Evolutionary conservation across 1,140 invertebrate genomes (phyloP), one percentile per base, ranked within the genome.

Genomic region (Drosophila arizonae): DNA sequence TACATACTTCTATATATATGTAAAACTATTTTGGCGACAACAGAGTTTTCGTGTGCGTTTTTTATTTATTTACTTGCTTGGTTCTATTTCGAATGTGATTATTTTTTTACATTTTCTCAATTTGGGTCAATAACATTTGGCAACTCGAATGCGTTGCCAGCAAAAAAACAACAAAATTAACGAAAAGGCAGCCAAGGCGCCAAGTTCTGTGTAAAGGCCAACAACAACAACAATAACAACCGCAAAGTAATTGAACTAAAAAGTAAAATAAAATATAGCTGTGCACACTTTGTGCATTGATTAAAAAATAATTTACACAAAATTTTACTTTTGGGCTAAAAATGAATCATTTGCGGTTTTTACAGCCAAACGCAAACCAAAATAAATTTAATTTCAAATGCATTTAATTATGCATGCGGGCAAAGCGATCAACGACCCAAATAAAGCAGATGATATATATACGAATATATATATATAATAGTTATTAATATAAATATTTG

Each of bases 111-210:
- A 72, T 51, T 79, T 79, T 76, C 56, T 67, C 62, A 69, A 77
- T 79, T 76, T 88, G 80, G 84, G 84, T 88, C 84, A 88, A 88
- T 88, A 88, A 88, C 84, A 88, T 84, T 87, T 88, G 84, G 84
- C 84, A 87, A 84, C 67, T 81, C 72, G 82, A 64, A 67, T 84
- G 80, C 80, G 80, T 79, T 71, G 80, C 61, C 70, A 67, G 64
- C 57, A 61, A 61, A 68, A 48, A 48, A 28, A 13, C 36, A 56
- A 70, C 60, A 41, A 54, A 51, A 28, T 30, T 46, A 15, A 77
- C 45, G 17, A 62, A 67, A 77, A 75, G 71, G 60, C 72, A 72
- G 64, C 76, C 67, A 72, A 84, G 81, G 81, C 81, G 81, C 81
- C 81, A 86, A 87, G 84, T 87, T 82, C 84, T 69, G 68, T 71